These are phyloP conservation scores for Tapirus indicus DNA, from an alignment of 2,797 vertebrate species.

Conservation along the genomic window DNA sequence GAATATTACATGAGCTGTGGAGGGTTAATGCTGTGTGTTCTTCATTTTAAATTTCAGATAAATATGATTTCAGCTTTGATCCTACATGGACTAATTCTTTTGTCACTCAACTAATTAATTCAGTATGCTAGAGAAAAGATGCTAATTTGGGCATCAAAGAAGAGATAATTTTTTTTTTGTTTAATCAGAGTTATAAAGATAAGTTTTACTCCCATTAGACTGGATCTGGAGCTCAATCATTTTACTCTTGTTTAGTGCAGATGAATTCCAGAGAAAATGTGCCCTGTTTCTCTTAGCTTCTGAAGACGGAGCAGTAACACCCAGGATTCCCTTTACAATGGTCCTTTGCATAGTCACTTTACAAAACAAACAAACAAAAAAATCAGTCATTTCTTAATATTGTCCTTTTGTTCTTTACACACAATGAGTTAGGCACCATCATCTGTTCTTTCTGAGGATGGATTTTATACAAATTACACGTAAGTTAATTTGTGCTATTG, in stretches of 20 bases:
- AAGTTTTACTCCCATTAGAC: constrained; percentile 87
- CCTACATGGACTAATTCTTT: constrained; percentile 90
- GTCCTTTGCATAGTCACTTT: constrained; percentile 49
- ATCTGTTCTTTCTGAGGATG: background rate
- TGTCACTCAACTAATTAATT: constrained; percentile 92
- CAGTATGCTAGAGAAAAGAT: constrained; percentile 89
- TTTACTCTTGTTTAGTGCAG: constrained; percentile 76
- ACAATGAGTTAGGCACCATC: background rate
- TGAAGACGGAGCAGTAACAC: constrained; percentile 38
- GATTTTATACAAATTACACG: background rate
- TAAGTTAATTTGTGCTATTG: background rate
- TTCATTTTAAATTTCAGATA: constrained; percentile 89
- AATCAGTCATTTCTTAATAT: background rate
- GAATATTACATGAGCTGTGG: constrained; percentile 80
- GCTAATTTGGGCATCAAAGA: constrained; percentile 91
- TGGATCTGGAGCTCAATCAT: constrained; percentile 78
- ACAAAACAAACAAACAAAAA: background rate
- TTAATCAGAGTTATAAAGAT: constrained; percentile 90
- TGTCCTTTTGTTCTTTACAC: constrained; percentile 28
- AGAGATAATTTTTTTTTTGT: constrained; percentile 86
- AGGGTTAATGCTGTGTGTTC: constrained; percentile 87
- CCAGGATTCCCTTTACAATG: constrained; percentile 36
- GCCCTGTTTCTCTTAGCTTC: constrained; percentile 52
- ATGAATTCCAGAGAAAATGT: constrained; percentile 58
- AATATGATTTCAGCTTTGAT: constrained; percentile 90